A percentile compares a stretch with the other conserved stretches of the same genome.
phyloP scores from a whole-genome alignment of 2,113 vertebrate species.

The Coptodon rendalli region DNA sequence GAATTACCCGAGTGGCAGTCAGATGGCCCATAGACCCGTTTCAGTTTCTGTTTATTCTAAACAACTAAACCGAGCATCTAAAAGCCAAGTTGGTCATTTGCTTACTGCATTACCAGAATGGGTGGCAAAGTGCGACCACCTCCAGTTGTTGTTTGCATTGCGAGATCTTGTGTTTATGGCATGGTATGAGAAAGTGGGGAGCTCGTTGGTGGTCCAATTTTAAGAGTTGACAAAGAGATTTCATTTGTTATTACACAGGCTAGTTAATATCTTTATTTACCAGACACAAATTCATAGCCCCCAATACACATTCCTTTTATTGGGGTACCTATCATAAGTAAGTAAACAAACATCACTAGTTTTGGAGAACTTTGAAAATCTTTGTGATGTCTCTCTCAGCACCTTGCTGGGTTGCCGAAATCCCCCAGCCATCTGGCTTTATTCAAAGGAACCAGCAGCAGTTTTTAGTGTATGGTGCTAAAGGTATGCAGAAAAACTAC shows the following conservation, averaged over 20 bases:
- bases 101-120: background rate
- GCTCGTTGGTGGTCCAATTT: background rate
- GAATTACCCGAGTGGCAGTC: background rate
- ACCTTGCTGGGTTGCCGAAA: background rate
- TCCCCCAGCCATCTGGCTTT: constrained; percentile 1
- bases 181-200: background rate
- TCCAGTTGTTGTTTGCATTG: background rate
- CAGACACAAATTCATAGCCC: background rate
- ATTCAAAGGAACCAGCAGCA: background rate
- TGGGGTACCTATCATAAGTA: background rate
- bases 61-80: background rate
- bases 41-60: background rate
- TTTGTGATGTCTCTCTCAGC: background rate
- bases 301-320: background rate
- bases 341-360: background rate
- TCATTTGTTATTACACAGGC: background rate
- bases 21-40: background rate
- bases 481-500: background rate
- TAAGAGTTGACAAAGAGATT: background rate
- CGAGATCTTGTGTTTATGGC: background rate
- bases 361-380: background rate
- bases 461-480: background rate
- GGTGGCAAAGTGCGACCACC: background rate
- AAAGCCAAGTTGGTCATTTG: background rate
- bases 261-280: background rate